Evolutionary conservation across 37 sponge, comb jelly and placozoan species (phyloP), one percentile per base, ranked within the genome.

Genomic region (Mnemiopsis leidyi): DNA sequence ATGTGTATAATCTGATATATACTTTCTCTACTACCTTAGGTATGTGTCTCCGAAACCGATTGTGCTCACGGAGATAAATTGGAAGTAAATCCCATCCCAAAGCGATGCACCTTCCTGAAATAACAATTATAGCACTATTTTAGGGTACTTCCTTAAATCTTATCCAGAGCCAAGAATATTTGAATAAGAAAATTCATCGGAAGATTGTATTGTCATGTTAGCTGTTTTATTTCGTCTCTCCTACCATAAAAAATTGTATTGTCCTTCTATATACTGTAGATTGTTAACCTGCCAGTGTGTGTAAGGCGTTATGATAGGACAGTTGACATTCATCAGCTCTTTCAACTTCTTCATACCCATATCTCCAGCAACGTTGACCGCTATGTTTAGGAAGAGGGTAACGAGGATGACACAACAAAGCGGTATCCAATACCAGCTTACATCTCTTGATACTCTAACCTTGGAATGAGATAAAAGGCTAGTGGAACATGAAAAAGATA

Each of bases 381-480:
- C 3, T 13, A 79, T 79, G 38, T 79, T 79, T 23, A 35, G 2
- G 38, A 79, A 79, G 82, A 79, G 3, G 29, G 82, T 79, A 16
- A 16, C 36, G 9, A 79, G 1, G 3, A 79, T 79, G 1, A 1
- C 36, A 79, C 28, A 2, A 29, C 82, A 36, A 23, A 79, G 82
- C 31, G 82, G 82, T 23, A 79, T 79, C 82, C 82, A 79, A 23
- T 79, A 79, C 82, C 82, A 79, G 38, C 82, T 79, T 9, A 79
- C 36, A 33, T 79, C 82, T 29, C 82, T 34, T 18, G 82, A 33
- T 23, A 79, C 82, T 35, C 29, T 28, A 31, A 79, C 82, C 82
- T 79, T 34, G 0, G 38, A 29, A 28, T 13, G 73, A n/a, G 73
- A 48, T 18, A n/a, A n/a, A n/a, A n/a, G n/a, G n/a, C n/a, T n/a